Evolutionary conservation across 2,888 invertebrate genomes (phyloP).

Genomic region (Caenorhabditis sulstoni): DNA sequence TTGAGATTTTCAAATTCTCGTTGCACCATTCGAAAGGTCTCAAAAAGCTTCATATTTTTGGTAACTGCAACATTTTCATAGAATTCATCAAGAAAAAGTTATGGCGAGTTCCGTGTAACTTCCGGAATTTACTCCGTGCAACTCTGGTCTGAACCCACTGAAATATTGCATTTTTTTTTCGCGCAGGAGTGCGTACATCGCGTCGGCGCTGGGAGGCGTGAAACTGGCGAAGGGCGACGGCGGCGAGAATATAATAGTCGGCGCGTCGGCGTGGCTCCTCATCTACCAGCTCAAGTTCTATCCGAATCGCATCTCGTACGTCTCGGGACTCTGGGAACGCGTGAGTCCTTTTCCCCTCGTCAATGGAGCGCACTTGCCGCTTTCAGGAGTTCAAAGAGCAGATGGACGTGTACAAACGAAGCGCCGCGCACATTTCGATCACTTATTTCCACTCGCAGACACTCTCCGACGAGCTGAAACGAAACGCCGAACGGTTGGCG

Average conservation of each 20-base stretch:
- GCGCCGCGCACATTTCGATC: conserved; percentile 66
- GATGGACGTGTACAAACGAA: conserved; percentile 64
- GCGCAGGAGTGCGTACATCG: conserved; percentile 71
- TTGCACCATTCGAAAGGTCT: too few relatives aligned
- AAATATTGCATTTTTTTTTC: too few relatives aligned
- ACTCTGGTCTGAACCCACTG: too few relatives aligned
- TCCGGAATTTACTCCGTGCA: too few relatives aligned
- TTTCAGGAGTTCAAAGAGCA: conserved; percentile 68
- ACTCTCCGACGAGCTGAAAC: conserved; percentile 91
- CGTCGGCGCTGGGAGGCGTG: conserved; percentile 71
- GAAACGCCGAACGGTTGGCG: conserved; percentile 87
- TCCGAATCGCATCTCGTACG: conserved; percentile 67
- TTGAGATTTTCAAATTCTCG: too few relatives aligned
- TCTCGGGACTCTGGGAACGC: conserved; percentile 73
- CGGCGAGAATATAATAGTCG: conserved; percentile 63
- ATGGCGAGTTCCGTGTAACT: too few relatives aligned
- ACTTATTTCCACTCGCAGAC: conserved; percentile 85
- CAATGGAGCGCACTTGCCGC: too few relatives aligned
- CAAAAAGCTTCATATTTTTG: too few relatives aligned
- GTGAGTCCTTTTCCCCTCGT: too few relatives aligned
- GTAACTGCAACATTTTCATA: too few relatives aligned
- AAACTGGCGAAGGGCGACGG: conserved; percentile 62
- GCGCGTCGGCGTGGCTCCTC: conserved; percentile 75
- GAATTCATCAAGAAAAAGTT: too few relatives aligned
- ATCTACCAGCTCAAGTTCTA: conserved; percentile 75